Evolutionary conservation across 2,888 invertebrate genomes (phyloP).

Genomic region (Pachliopta kotzebuea): DNA sequence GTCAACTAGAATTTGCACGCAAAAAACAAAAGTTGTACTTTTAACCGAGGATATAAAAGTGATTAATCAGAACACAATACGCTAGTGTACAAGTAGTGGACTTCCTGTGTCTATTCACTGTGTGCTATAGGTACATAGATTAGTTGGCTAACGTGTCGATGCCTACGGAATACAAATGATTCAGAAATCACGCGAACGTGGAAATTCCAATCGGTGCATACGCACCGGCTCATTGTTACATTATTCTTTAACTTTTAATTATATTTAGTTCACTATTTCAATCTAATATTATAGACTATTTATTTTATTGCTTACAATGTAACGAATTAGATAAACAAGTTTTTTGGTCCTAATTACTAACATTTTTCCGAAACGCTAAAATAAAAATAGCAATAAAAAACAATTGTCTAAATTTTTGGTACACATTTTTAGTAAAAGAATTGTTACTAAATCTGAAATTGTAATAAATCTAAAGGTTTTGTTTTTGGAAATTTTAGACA

Average conservation of each 20-base stretch:
- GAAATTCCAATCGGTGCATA: slow-evolving; percentile 65
- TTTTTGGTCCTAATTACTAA: too few relatives aligned
- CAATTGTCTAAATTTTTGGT: too few relatives aligned
- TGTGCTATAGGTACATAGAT: slow-evolving; percentile 44
- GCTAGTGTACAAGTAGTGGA: slow-evolving; percentile 42
- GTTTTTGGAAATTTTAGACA: too few relatives aligned
- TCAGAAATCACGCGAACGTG: slow-evolving; percentile 68
- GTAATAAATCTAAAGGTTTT: too few relatives aligned
- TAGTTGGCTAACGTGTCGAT: slow-evolving; percentile 49
- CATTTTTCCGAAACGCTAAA: too few relatives aligned
- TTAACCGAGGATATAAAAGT: neutral
- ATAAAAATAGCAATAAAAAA: too few relatives aligned
- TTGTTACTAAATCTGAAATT: too few relatives aligned
- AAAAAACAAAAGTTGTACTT: slow-evolving; percentile 19
- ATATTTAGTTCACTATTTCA: neutral
- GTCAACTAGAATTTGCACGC: neutral
- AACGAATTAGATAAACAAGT: too few relatives aligned
- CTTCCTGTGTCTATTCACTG: slow-evolving; percentile 53
- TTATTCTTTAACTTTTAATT: neutral
- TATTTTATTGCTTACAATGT: too few relatives aligned
- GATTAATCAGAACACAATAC: slow-evolving; percentile 35
- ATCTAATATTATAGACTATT: neutral
- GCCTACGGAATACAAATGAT: slow-evolving; percentile 67
- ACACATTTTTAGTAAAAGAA: too few relatives aligned
- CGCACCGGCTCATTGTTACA: slow-evolving; percentile 37